Percentiles rank a stretch among this genome's conserved stretches.
These are phyloP conservation scores for Magallana angulata DNA, from an alignment of 1,140 invertebrate genomes.

Conservation along the genomic window DNA sequence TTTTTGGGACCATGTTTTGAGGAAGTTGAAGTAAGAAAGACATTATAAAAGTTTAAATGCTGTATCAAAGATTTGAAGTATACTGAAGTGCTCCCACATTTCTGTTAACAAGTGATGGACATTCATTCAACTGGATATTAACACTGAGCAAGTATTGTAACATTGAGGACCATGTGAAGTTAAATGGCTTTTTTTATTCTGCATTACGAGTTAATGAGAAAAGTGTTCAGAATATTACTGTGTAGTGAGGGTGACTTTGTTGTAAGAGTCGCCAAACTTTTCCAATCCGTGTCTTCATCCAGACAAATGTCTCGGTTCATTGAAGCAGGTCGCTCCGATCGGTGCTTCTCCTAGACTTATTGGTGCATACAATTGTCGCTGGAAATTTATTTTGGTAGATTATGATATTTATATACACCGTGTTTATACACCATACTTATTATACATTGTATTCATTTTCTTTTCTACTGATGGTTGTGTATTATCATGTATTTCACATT, in stretches of 20 bases:
- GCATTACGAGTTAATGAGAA: no score
- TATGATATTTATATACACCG: constrained; percentile 4
- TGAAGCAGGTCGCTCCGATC: background rate
- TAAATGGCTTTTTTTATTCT: no score
- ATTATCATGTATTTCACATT: background rate
- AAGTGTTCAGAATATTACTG: no score
- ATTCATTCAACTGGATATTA: no score
- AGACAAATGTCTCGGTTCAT: background rate
- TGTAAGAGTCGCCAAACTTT: no score
- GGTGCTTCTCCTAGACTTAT: background rate
- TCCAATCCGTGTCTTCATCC: background rate
- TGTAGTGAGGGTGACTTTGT: no score
- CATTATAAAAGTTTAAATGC: no score
- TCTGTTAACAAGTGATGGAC: no score
- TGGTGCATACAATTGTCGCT: constrained; percentile 30
- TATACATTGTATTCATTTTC: background rate
- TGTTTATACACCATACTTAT: constrained; percentile 11
- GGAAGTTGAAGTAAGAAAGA: background rate
- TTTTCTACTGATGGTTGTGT: constrained; percentile 31
- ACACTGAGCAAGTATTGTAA: no score
- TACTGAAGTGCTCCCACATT: no score
- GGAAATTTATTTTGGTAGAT: constrained; percentile 36
- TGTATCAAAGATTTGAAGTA: no score
- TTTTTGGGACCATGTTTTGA: constrained; percentile 11
- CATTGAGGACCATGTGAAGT: no score